Percentiles rank a stretch among this genome's conserved stretches.
phyloP scores from a whole-genome alignment of 2,113 vertebrate genomes.

The Bombycilla garrulus region DNA sequence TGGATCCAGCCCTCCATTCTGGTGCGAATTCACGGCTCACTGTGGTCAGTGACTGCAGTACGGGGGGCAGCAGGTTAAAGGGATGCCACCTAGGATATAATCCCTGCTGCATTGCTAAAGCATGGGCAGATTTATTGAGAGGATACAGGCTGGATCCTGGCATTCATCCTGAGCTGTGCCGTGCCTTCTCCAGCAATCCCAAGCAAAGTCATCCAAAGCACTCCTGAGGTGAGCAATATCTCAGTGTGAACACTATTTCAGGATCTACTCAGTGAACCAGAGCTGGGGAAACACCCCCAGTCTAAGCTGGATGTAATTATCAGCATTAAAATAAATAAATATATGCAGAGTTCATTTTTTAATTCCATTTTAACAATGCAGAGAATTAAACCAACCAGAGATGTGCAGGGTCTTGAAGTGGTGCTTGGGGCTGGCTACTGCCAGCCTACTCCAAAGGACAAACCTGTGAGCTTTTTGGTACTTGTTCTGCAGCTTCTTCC shows the following conservation, averaged over 20 bases:
- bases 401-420: neutral
- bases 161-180: accelerated
- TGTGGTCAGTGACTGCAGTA: neutral
- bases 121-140: accelerated
- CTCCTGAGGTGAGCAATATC: neutral
- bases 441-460: neutral
- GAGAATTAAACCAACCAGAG: neutral
- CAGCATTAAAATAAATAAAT: neutral
- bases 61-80: neutral
- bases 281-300: neutral
- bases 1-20: neutral
- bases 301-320: neutral
- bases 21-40: neutral
- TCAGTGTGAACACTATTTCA: neutral
- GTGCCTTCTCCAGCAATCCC: neutral
- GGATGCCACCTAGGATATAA: neutral
- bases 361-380: neutral
- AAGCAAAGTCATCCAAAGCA: accelerated
- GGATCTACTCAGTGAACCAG: neutral
- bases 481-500: neutral
- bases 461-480: neutral
- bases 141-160: neutral
- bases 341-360: neutral
- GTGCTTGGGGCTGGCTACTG: neutral
- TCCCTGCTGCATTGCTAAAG: neutral